Evolutionary conservation across 2,888 invertebrate genomes (phyloP).

Genomic region (Ptychoptera albimana): DNA sequence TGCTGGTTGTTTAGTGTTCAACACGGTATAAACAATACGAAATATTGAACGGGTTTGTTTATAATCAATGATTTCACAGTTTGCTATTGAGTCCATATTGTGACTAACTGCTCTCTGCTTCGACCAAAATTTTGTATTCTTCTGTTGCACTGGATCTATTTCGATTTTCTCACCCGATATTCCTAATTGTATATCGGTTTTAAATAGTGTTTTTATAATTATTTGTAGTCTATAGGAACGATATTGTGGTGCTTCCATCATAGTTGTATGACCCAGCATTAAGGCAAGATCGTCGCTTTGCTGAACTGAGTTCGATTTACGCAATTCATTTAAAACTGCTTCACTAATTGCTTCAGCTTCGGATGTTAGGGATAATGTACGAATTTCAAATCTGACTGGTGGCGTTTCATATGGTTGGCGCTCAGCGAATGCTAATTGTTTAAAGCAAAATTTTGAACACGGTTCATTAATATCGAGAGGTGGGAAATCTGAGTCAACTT

Average conservation of each 20-base stretch:
- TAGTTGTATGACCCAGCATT: constrained; percentile 57
- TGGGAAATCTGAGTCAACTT: constrained; percentile 86
- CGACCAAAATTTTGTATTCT: constrained; percentile 46
- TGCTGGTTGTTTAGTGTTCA: neutral
- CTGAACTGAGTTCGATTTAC: constrained; percentile 23
- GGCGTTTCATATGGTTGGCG: constrained; percentile 29
- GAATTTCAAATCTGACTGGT: constrained; percentile 18
- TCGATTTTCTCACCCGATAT: constrained; percentile 84
- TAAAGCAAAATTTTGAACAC: constrained; percentile 86
- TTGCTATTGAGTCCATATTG: constrained; percentile 73
- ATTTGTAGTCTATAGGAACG: constrained; percentile 66
- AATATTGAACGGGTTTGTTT: constrained; percentile 57
- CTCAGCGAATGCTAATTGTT: constrained; percentile 75
- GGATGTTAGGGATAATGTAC: constrained; percentile 29
- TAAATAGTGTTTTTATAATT: constrained; percentile 63
- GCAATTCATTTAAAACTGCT: constrained; percentile 24
- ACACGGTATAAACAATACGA: constrained; percentile 32
- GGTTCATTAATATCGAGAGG: constrained; percentile 75
- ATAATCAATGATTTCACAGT: constrained; percentile 69
- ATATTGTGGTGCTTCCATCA: constrained; percentile 76
- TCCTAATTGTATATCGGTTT: constrained; percentile 70
- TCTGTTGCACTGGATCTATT: constrained; percentile 65
- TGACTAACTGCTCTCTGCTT: constrained; percentile 68
- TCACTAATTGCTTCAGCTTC: constrained; percentile 27
- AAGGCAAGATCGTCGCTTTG: constrained; percentile 40